A percentile compares a stretch with the other conserved stretches of the same genome.
These are phyloP conservation scores for Anastrepha ludens DNA, from an alignment of 1,140 invertebrate genomes.

Conservation along the genomic window DNA sequence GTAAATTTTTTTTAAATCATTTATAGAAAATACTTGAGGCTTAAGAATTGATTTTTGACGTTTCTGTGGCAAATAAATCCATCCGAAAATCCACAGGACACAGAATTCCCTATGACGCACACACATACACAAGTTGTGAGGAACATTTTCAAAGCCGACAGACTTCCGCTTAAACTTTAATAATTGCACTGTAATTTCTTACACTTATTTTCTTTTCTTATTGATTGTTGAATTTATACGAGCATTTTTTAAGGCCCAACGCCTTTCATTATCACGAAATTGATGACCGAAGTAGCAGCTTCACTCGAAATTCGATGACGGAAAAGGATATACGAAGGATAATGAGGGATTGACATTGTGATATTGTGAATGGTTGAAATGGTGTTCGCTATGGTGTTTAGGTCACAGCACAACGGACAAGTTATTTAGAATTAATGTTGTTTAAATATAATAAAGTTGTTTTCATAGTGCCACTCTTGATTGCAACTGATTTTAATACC, in stretches of 20 bases:
- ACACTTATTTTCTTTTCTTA: neutral
- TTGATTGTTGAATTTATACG: neutral
- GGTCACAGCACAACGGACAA: neutral
- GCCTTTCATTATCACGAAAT: slow-evolving; percentile 54
- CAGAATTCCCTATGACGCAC: neutral
- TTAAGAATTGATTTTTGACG: neutral
- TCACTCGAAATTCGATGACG: slow-evolving; percentile 58
- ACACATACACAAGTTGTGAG: neutral
- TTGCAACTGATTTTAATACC: too few species aligned
- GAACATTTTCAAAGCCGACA: neutral
- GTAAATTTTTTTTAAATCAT: neutral
- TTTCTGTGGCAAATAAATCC: neutral
- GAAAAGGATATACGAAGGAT: slow-evolving; percentile 57
- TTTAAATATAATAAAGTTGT: too few species aligned
- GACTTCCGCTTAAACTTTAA: neutral
- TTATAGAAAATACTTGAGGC: neutral
- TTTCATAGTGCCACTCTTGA: too few species aligned
- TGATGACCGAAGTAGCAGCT: slow-evolving; percentile 19
- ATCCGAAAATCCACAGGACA: neutral
- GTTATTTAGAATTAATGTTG: neutral
- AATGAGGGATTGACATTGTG: slow-evolving; percentile 40
- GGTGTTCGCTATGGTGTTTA: neutral
- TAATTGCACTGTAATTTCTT: neutral
- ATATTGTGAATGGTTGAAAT: neutral
- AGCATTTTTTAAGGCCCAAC: slow-evolving; percentile 29